Percentiles rank a stretch among this genome's conserved stretches.
Conservation (phyloP, 2,888 invertebrate genomes). For the Tineola bisselliella region DNA sequence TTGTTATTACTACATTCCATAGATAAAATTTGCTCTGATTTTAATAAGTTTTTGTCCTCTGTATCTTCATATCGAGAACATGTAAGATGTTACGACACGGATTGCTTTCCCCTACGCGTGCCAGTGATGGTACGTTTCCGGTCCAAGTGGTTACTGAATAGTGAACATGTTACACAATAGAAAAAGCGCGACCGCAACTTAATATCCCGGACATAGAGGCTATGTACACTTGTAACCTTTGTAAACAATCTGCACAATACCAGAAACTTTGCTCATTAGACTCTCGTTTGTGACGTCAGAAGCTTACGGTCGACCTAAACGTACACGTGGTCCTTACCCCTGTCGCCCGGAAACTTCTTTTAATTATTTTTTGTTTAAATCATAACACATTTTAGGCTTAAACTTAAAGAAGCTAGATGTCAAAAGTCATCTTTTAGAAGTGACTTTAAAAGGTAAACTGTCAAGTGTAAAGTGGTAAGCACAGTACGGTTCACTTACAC, state of each 20-base stretch:
- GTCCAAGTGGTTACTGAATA: conserved; percentile 16
- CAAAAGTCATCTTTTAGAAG: neutral
- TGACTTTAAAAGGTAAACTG: neutral
- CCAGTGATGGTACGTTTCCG: conserved; percentile 18
- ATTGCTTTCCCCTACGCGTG: conserved; percentile 5
- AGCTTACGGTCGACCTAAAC: neutral
- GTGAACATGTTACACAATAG: conserved; percentile 14
- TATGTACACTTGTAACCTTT: neutral
- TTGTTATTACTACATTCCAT: neutral
- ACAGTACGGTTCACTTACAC: neutral
- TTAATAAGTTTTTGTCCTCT: no score
- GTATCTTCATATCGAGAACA: neutral
- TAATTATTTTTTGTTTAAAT: neutral
- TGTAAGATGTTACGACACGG: neutral
- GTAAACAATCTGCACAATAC: conserved; percentile 10
- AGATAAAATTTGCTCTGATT: neutral
- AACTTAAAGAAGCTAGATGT: conserved; percentile 2
- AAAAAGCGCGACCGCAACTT: conserved; percentile 18
- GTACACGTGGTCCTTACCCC: neutral
- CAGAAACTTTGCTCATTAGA: conserved; percentile 34
- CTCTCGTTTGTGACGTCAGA: conserved; percentile 24
- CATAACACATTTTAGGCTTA: neutral
- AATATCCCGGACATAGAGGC: neutral
- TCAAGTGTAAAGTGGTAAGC: neutral
- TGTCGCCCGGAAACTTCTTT: neutral